phyloP scores from a whole-genome alignment of 1,140 invertebrate genomes.

The Myzus persicae region DNA sequence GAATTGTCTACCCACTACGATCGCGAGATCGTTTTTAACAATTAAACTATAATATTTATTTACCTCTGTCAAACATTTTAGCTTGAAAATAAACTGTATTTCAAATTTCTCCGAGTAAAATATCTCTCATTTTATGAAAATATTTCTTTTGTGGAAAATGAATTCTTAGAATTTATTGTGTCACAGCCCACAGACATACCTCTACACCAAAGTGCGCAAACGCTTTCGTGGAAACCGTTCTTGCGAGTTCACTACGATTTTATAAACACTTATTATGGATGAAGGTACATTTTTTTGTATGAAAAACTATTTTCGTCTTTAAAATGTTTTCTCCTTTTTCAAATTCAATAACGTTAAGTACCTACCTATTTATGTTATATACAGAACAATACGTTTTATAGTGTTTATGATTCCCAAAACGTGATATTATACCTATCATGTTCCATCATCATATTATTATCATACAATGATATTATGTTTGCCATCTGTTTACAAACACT shows the following conservation, averaged over 20 bases:
- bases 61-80: too few relatives aligned
- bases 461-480: background rate
- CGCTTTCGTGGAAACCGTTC: background rate
- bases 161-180: background rate
- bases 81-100: background rate
- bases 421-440: background rate
- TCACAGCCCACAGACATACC: background rate
- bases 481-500: background rate
- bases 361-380: background rate
- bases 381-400: background rate
- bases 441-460: too few relatives aligned
- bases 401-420: background rate
- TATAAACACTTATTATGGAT: background rate
- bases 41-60: too few relatives aligned
- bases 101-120: background rate
- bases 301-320: background rate
- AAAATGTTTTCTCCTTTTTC: background rate
- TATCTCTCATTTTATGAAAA: background rate
- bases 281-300: background rate
- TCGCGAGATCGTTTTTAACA: too few relatives aligned
- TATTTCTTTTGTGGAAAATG: background rate
- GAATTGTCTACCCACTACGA: too few relatives aligned
- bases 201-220: background rate
- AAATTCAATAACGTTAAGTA: background rate
- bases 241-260: background rate